phyloP scores from a whole-genome alignment of 2,888 invertebrate genomes.

The Spodoptera picta region DNA sequence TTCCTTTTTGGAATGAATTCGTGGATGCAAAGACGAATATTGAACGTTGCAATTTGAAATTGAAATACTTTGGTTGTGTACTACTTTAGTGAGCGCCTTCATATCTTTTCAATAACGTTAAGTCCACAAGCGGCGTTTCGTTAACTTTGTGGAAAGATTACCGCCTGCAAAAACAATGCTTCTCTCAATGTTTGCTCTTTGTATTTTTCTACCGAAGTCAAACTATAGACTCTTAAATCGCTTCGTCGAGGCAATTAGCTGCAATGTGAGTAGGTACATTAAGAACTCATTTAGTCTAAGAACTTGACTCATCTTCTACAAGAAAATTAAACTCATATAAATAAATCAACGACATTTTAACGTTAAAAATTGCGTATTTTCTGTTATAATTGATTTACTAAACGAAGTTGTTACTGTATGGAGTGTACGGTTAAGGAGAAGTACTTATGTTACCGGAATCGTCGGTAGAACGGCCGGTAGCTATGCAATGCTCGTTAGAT shows the following conservation, averaged over 20 bases:
- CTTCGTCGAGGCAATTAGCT: not conserved
- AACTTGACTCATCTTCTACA: constrained; percentile 8
- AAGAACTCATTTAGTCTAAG: not conserved
- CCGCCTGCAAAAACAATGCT: no score
- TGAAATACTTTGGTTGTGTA: no score
- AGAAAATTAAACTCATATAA: constrained; percentile 13
- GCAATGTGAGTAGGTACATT: not conserved
- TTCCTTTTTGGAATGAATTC: constrained; percentile 2
- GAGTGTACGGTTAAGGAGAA: constrained; percentile 36
- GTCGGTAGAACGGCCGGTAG: constrained; percentile 27
- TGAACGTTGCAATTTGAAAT: no score
- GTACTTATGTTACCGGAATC: constrained; percentile 45
- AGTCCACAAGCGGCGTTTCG: no score
- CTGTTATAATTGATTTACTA: constrained; percentile 45
- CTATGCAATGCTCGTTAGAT: constrained; percentile 44
- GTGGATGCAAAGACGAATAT: no score
- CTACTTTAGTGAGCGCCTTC: no score
- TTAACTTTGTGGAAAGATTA: no score
- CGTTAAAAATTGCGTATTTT: constrained; percentile 31
- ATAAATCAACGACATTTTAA: constrained; percentile 34
- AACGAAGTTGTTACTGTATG: constrained; percentile 20
- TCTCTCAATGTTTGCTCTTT: no score
- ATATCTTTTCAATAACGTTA: no score
- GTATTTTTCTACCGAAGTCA: not conserved
- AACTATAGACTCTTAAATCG: no score